Evolutionary conservation across 2,888 invertebrate species (phyloP).

Genomic region (Catonia carolina): DNA sequence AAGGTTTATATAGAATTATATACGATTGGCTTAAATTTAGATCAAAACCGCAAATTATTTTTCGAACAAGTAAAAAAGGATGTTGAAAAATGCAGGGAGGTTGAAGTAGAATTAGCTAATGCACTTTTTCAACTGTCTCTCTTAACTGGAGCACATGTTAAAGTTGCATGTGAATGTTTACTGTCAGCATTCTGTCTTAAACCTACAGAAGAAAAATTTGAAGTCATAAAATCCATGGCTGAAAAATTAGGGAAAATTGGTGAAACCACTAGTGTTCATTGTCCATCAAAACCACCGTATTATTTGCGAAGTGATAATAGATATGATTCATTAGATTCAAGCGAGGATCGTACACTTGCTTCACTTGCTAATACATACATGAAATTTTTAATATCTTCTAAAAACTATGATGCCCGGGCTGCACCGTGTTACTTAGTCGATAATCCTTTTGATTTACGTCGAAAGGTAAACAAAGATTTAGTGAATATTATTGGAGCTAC

Average conservation of each 20-base stretch:
- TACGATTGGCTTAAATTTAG: no score
- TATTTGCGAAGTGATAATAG: background rate
- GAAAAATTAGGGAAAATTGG: conserved; percentile 44
- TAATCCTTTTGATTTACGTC: conserved; percentile 57
- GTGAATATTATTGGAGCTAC: conserved; percentile 63
- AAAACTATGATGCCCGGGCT: conserved; percentile 37
- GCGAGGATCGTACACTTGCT: conserved; percentile 46
- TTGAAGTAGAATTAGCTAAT: no score
- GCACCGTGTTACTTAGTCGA: conserved; percentile 45
- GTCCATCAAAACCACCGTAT: background rate
- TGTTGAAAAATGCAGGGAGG: no score
- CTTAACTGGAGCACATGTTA: no score
- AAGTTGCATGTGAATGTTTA: conserved; percentile 65
- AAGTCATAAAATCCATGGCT: conserved; percentile 51
- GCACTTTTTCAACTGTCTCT: no score
- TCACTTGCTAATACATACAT: conserved; percentile 49
- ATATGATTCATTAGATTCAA: conserved; percentile 31
- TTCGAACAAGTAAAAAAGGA: no score
- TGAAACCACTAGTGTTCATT: background rate
- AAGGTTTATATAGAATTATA: no score
- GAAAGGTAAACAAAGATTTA: conserved; percentile 62
- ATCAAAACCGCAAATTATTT: no score
- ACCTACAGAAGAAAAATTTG: conserved; percentile 56
- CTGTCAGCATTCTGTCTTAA: conserved; percentile 70
- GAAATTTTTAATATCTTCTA: conserved; percentile 44